Evolutionary conservation across 2,797 vertebrate species (phyloP), one percentile per base, ranked within the genome.

Genomic region (Phalloptychus januarius): DNA sequence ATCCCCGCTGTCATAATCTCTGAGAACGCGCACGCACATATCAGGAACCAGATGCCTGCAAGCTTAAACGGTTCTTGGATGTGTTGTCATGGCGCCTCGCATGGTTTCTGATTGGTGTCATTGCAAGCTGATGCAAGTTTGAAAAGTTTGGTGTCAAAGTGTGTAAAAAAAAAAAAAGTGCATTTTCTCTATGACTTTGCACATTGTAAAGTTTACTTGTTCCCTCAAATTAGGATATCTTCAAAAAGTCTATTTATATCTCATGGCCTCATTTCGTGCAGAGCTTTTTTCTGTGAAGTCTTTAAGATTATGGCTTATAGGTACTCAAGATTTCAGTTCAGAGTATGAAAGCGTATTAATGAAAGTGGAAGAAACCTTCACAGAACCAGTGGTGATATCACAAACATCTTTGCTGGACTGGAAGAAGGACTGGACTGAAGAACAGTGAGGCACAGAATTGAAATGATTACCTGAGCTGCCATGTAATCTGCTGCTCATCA

Each of bases 1-100:
- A 93, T 92, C 91, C 85, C 85, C 82, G 83, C 85, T 81, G 86
- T 93, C 82, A 83, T 93, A 93, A 93, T 93, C 91, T 46, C 91
- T 71, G 77, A 74, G 58, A 86, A 85, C 76, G 61, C 67, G 54
- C 80, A 86, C 72, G 83, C 82, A 88, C 45, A 82, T 61, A 83
- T 74, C 80, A 76, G 78, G 63, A 70, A 87, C 83, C 90, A 91
- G 88, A 91, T 90, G 85, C 65, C 72, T 80, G 58, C 20, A 13
- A 0, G 52, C 52, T 67, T 46, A 58, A 67, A 40, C 38, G 71
- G 72, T 70, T 75, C n/a, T 76, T 46, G 38, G 45, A 28, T 38
- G 6, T 52, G 44, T 56, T 74, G 40, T 74, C 33, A 50, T 52
- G 80, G 40, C 8, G 31, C 48, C 4, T 48, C 13, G 1, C 40